A percentile compares a stretch with the other conserved stretches of the same genome.
phyloP scores from a whole-genome alignment of 2,113 vertebrate species.

The Ranitomeya imitator region DNA sequence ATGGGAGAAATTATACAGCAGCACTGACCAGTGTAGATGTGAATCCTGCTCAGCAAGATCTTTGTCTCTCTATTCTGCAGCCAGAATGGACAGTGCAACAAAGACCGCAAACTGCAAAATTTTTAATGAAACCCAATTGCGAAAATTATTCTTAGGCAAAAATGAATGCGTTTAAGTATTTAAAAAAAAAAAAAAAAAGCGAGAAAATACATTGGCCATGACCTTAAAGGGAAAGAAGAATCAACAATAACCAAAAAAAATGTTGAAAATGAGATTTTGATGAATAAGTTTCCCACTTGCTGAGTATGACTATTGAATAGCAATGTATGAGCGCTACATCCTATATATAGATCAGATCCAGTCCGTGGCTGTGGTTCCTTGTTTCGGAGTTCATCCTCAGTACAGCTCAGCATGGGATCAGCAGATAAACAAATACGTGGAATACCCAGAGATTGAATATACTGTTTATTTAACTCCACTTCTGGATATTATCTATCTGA shows the following conservation, averaged over 20 bases:
- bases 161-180: no score
- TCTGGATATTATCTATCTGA: conserved; percentile 42
- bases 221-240: no score
- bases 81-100: no score
- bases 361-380: not conserved
- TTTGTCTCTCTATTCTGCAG: no score
- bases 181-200: no score
- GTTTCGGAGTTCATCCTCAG: conserved; percentile 1
- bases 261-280: not conserved
- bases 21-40: no score
- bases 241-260: not conserved
- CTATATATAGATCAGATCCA: not conserved
- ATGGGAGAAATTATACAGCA: no score
- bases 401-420: conserved; percentile 22
- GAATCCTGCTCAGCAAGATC: no score
- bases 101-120: no score
- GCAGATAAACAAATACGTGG: conserved; percentile 40
- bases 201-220: no score
- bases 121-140: no score
- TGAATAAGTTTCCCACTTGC: not conserved
- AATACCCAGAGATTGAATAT: conserved; percentile 40
- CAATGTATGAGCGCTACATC: not conserved
- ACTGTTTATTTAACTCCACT: conserved; percentile 42
- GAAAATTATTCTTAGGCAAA: no score
- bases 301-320: not conserved